A percentile compares a stretch with the other conserved stretches of the same genome.
Evolutionary conservation across 2,888 invertebrate species (phyloP).

Genomic region (Portevinia maculata): DNA sequence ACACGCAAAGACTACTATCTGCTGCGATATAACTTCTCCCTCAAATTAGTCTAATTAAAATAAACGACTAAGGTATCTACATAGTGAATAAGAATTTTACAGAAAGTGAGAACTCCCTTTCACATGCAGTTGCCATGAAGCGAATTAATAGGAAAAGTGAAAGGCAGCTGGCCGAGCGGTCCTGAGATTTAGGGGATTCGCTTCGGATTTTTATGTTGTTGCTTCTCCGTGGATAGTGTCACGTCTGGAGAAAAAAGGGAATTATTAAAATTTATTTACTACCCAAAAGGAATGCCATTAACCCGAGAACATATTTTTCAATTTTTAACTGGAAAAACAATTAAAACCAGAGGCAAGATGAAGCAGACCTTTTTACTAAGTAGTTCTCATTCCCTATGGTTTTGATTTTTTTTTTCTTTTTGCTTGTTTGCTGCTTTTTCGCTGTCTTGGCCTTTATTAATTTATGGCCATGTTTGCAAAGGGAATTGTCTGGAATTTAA

Average conservation of each 20-base stretch:
- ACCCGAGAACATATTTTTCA: slow-evolving; percentile 69
- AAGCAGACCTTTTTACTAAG: slow-evolving; percentile 28
- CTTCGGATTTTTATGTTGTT: slow-evolving; percentile 23
- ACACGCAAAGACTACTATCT: slow-evolving; percentile 31
- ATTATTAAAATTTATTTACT: slow-evolving; percentile 73
- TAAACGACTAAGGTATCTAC: slow-evolving; percentile 66
- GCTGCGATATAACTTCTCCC: slow-evolving; percentile 43
- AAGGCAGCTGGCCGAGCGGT: slow-evolving; percentile 28
- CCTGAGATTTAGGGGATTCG: slow-evolving; percentile 13
- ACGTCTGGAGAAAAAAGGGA: slow-evolving; percentile 54
- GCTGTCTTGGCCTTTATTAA: slow-evolving; percentile 47
- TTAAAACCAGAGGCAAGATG: slow-evolving; percentile 41
- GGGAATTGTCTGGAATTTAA: slow-evolving; percentile 46
- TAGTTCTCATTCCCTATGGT: slow-evolving; percentile 22
- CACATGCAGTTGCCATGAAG: slow-evolving; percentile 23
- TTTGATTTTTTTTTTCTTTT: slow-evolving; percentile 20
- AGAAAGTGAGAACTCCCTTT: slow-evolving; percentile 50
- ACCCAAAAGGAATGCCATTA: slow-evolving; percentile 71
- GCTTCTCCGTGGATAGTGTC: slow-evolving; percentile 35
- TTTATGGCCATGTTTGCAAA: slow-evolving; percentile 44
- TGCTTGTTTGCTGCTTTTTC: slow-evolving; percentile 4
- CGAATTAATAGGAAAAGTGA: slow-evolving; percentile 8
- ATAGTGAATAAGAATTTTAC: slow-evolving; percentile 50
- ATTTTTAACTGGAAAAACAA: slow-evolving; percentile 63
- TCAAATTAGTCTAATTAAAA: slow-evolving; percentile 67